phyloP scores from a whole-genome alignment of 2,113 vertebrate species.

The Catharus fuscescens region DNA sequence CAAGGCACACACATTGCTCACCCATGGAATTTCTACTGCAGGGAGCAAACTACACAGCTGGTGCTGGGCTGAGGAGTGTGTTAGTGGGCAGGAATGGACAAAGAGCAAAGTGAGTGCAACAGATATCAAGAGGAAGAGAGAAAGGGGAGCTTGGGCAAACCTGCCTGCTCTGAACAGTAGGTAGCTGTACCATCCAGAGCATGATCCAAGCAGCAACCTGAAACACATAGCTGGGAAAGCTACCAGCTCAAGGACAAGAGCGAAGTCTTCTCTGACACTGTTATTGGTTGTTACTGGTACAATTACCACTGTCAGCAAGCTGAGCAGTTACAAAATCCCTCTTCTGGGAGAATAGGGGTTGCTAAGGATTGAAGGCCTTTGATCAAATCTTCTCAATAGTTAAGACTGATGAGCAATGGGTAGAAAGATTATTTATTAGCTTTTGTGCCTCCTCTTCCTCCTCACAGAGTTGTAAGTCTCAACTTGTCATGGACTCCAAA shows the following conservation, averaged over 20 bases:
- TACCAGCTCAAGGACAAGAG: not conserved
- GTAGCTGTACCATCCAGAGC: not conserved
- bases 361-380: not conserved
- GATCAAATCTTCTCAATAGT: not conserved
- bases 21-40: not conserved
- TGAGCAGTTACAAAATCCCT: not conserved
- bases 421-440: not conserved
- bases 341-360: not conserved
- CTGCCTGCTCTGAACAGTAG: not conserved
- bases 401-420: not conserved
- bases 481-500: not conserved
- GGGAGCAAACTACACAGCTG: not conserved
- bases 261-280: not conserved
- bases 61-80: not conserved
- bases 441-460: not conserved
- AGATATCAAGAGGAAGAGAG: not conserved
- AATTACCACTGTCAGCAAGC: not conserved
- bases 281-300: not conserved
- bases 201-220: not conserved
- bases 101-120: not conserved
- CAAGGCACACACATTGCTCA: not conserved
- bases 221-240: not conserved
- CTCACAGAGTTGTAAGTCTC: not conserved
- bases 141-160: not conserved
- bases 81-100: not conserved